These are phyloP conservation scores for Phymanthus crucifer DNA, from an alignment of 92 coral and sea anemone genomes.

Conservation along the genomic window DNA sequence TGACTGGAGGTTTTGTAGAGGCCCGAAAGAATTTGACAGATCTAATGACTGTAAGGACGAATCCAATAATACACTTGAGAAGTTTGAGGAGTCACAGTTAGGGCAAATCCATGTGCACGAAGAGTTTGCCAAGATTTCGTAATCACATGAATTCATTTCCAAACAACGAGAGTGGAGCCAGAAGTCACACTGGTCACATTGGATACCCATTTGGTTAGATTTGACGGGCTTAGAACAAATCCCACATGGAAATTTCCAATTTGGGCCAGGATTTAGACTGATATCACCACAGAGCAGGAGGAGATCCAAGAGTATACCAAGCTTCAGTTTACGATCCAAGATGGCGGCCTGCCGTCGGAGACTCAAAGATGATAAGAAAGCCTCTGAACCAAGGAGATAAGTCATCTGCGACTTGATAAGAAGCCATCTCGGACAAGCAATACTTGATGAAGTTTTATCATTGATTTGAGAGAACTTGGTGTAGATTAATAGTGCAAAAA, in stretches of 20 bases:
- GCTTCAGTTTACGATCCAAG: neutral
- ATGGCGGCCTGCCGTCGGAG: neutral
- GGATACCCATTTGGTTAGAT: constrained; percentile 31
- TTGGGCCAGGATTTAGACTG: constrained; percentile 10
- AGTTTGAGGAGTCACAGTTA: neutral
- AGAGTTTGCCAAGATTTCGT: neutral
- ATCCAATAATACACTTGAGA: neutral
- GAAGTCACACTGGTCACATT: constrained; percentile 40
- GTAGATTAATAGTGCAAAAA: neutral
- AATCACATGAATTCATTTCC: neutral
- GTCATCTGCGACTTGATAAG: neutral
- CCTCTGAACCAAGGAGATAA: neutral
- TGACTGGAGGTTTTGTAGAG: too few relatives aligned
- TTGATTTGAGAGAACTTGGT: neutral
- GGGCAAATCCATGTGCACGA: neutral
- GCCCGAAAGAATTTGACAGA: too few relatives aligned
- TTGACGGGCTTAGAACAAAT: constrained; percentile 40
- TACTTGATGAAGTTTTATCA: neutral
- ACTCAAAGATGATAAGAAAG: neutral
- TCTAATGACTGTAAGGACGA: neutral
- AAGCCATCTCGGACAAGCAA: neutral
- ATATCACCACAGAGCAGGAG: constrained; percentile 18
- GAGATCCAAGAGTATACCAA: neutral
- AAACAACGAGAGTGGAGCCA: constrained; percentile 41
- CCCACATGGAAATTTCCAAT: constrained; percentile 36